A percentile compares a stretch with the other conserved stretches of the same genome.
phyloP scores from a whole-genome alignment of 2,797 vertebrate species.

The Ciconia nigra region DNA sequence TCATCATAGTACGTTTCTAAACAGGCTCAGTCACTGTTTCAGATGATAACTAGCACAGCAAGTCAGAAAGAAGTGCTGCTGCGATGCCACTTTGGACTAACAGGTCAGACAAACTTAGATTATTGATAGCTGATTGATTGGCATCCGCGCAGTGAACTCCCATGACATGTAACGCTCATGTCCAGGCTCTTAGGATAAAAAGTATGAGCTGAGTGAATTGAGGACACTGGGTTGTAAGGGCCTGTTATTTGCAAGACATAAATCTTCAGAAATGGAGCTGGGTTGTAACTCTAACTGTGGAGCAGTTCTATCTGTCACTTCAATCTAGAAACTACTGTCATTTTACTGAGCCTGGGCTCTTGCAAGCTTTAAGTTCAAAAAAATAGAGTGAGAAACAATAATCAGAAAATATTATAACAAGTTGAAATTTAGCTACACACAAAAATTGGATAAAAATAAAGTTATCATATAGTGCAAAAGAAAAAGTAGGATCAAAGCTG shows the following conservation, averaged over 20 bases:
- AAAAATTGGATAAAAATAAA: neutral
- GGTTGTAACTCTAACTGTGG: neutral
- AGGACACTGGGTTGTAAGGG: neutral
- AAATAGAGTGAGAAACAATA: neutral
- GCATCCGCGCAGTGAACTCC: accelerated
- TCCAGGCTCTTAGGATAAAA: conserved; percentile 4
- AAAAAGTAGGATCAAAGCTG: neutral
- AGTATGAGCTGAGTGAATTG: conserved; percentile 36
- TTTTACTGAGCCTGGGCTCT: neutral
- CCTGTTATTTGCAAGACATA: neutral
- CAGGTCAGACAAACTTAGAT: conserved; percentile 32
- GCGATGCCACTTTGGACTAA: conserved; percentile 29
- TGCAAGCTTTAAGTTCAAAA: neutral
- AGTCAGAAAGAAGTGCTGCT: conserved; percentile 1
- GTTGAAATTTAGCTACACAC: neutral
- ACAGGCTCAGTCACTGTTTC: neutral
- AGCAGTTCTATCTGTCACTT: neutral
- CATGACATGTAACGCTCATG: neutral
- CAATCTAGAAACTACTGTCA: neutral
- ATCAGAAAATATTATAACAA: neutral
- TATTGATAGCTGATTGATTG: conserved; percentile 12
- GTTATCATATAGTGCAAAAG: neutral
- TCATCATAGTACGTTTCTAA: neutral
- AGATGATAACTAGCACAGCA: neutral
- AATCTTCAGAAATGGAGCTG: neutral